Evolutionary conservation across 2,888 invertebrate genomes (phyloP).

Genomic region (Syrphus vitripennis): DNA sequence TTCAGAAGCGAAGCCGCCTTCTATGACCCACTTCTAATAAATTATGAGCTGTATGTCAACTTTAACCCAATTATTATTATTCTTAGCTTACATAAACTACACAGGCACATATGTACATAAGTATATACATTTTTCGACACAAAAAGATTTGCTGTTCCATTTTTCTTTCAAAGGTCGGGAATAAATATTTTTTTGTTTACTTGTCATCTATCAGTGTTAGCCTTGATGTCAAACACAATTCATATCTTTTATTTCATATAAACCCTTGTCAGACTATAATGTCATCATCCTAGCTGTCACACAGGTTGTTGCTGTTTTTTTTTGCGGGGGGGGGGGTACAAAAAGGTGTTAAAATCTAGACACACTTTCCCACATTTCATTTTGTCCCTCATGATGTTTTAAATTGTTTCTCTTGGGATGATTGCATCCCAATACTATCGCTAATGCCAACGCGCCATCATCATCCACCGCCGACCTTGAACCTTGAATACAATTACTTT

Average conservation of each 20-base stretch:
- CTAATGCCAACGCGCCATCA: no score
- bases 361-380: not conserved
- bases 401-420: slow-evolving; percentile 16
- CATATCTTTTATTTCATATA: slow-evolving; percentile 30
- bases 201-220: slow-evolving; percentile 4
- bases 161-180: not conserved
- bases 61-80: slow-evolving; percentile 29
- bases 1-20: not conserved
- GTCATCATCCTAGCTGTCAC: slow-evolving; percentile 30
- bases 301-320: slow-evolving; percentile 20
- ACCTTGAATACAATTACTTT: not conserved
- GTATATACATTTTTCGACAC: not conserved
- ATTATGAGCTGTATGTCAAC: not conserved
- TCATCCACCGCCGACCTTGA: slow-evolving; percentile 16
- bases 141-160: slow-evolving; percentile 15
- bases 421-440: not conserved
- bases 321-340: not conserved
- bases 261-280: slow-evolving; percentile 33
- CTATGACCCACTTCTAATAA: not conserved
- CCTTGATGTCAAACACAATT: not conserved
- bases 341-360: not conserved
- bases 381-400: not conserved
- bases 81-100: not conserved
- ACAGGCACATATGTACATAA: no score
- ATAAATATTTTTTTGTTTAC: slow-evolving; percentile 13